Conservation (phyloP, 2,113 vertebrate species). For the Atrichornis clamosus region DNA sequence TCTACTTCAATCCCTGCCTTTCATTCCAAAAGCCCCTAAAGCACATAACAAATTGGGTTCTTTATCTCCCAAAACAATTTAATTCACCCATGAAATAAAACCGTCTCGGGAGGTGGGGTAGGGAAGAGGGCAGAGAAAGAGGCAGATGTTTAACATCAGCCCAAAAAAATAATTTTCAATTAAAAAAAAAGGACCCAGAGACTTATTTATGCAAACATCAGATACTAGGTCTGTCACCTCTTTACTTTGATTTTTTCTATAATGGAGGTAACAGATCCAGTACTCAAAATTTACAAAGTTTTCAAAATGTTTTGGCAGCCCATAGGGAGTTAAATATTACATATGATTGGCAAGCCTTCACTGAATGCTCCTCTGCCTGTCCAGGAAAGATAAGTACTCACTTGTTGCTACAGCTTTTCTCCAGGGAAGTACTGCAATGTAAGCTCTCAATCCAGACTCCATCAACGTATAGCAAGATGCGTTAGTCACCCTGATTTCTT, state of each 20-base stretch:
- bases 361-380: background rate
- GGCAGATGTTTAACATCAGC: background rate
- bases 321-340: background rate
- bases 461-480: background rate
- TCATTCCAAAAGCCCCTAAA: slow-evolving; percentile 16
- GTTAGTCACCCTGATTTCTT: background rate
- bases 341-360: background rate
- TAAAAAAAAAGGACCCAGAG: background rate
- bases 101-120: background rate
- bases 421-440: background rate
- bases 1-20: slow-evolving; percentile 5
- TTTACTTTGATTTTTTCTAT: background rate
- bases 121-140: background rate
- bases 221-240: background rate
- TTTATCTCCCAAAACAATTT: background rate
- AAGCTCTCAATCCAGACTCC: background rate
- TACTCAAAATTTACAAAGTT: background rate
- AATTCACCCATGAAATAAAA: slow-evolving; percentile 9
- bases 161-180: background rate
- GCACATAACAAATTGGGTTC: slow-evolving; percentile 31
- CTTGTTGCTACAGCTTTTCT: background rate
- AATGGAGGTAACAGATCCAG: background rate
- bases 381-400: background rate
- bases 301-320: background rate
- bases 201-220: background rate